Conservation (phyloP, 2,888 invertebrate species). For the Tubulanus polymorphus region DNA sequence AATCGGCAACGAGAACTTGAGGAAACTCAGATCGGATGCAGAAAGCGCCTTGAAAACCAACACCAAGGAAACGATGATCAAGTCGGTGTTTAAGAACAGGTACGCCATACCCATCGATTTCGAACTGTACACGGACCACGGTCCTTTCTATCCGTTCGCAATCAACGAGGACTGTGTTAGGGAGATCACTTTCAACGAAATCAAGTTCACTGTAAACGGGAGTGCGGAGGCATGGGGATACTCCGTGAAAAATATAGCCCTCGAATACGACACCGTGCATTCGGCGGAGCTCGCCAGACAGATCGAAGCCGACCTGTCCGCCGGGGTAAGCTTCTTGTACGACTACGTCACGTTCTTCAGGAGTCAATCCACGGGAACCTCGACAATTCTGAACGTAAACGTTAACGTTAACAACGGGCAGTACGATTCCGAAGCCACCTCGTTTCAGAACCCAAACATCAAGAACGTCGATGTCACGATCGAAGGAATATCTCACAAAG, state of each 20-base stretch:
- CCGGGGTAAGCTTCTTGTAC: not conserved
- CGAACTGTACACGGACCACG: not conserved
- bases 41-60: not conserved
- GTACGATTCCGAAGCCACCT: slow-evolving; percentile 1
- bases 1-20: not conserved
- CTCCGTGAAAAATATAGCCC: slow-evolving; percentile 4
- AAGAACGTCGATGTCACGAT: slow-evolving; percentile 9
- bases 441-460: slow-evolving; percentile 10
- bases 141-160: not conserved
- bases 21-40: not conserved
- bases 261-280: slow-evolving; percentile 8
- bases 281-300: slow-evolving; percentile 6
- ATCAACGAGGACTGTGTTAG: not conserved
- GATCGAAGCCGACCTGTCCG: slow-evolving; percentile 4
- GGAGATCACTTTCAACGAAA: slow-evolving; percentile 7
- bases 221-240: slow-evolving; percentile 6
- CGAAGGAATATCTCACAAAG: slow-evolving; percentile 8
- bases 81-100: not conserved
- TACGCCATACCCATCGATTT: not conserved
- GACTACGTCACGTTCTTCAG: slow-evolving; percentile 2
- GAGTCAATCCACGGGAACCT: not conserved
- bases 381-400: not conserved
- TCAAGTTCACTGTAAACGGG: not conserved
- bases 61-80: not conserved
- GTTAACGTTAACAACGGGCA: not conserved